Conservation (phyloP, 2,113 vertebrate species). For the Etheostoma cragini region DNA sequence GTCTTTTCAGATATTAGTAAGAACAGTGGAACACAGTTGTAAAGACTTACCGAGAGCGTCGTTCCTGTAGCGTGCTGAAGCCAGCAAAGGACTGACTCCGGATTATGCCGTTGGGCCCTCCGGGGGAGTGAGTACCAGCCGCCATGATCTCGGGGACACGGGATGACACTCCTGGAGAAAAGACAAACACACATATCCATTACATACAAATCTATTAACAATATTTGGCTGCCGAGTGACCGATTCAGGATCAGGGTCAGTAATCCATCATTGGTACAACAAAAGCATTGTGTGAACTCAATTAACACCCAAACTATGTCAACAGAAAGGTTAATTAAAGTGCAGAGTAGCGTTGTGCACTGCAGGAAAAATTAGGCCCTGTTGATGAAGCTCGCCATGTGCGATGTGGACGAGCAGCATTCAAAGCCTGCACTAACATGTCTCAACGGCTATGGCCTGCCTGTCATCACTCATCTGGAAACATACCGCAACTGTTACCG, state of each 20-base stretch:
- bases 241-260: neutral
- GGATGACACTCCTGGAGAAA: conserved; percentile 89
- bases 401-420: conserved; percentile 61
- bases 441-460: conserved; percentile 8
- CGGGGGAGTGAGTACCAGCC: conserved; percentile 93
- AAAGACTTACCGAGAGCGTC: conserved; percentile 88
- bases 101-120: conserved; percentile 97
- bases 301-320: neutral
- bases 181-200: conserved; percentile 27
- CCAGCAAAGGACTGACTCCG: conserved; percentile 98
- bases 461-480: conserved; percentile 44
- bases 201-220: neutral
- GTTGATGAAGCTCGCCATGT: conserved; percentile 26
- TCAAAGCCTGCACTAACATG: conserved; percentile 64
- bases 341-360: conserved; percentile 12
- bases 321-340: conserved; percentile 39
- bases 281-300: conserved; percentile 6
- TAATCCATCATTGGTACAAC: neutral
- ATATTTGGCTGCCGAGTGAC: neutral
- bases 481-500: conserved; percentile 45
- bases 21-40: neutral
- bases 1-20: conserved; percentile 14
- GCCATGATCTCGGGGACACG: conserved; percentile 95
- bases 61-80: conserved; percentile 96
- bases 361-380: conserved; percentile 9